Percentiles rank a stretch among this genome's conserved stretches.
phyloP scores from a whole-genome alignment of 2,113 vertebrate genomes.

The Gymnorhina tibicen region DNA sequence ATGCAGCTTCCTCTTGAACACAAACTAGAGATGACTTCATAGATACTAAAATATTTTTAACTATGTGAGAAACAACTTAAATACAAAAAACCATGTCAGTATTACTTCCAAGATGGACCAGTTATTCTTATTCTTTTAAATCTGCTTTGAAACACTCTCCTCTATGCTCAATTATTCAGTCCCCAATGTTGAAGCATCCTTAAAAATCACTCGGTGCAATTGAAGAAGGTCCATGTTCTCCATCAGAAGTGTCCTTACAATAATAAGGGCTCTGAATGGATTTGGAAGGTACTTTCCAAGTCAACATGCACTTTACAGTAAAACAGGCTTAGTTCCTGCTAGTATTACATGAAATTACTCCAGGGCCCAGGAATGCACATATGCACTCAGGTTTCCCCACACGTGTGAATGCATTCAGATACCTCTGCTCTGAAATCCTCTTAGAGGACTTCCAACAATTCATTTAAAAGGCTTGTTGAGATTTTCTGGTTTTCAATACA shows the following conservation, averaged over 20 bases:
- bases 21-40: constrained; percentile 32
- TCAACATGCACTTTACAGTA: background rate
- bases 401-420: background rate
- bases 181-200: background rate
- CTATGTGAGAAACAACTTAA: constrained; percentile 15
- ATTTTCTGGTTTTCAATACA: constrained; percentile 16
- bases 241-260: background rate
- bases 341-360: background rate
- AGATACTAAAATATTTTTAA: constrained; percentile 39
- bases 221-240: background rate
- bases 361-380: background rate
- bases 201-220: background rate
- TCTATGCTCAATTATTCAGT: background rate
- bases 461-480: background rate
- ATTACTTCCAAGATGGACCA: constrained; percentile 10
- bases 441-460: background rate
- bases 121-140: constrained; percentile 35
- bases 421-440: background rate
- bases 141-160: background rate
- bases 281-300: background rate
- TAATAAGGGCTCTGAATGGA: background rate
- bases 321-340: background rate
- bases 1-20: constrained; percentile 25
- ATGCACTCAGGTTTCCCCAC: background rate
- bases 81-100: background rate